Evolutionary conservation across 92 coral and sea anemone species (phyloP).

Genomic region (Siderastrea siderea): DNA sequence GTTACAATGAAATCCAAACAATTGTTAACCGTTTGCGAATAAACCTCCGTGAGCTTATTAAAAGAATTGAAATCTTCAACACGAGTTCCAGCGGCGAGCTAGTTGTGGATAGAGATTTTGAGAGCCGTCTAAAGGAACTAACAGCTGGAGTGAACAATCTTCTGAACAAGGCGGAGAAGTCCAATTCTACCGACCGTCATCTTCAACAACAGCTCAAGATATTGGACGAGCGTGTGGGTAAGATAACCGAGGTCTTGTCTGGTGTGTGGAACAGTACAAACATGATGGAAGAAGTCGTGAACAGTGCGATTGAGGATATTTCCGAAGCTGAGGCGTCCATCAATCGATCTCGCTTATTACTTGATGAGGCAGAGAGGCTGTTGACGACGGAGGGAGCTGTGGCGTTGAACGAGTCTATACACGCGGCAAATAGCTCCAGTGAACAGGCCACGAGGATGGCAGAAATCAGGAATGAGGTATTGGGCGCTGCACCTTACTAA

Average conservation of each 20-base stretch:
- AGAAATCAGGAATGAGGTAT: conserved; percentile 86
- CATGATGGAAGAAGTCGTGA: conserved; percentile 56
- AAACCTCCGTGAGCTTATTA: conserved; percentile 77
- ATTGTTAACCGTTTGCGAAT: conserved; percentile 76
- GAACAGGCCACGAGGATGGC: conserved; percentile 74
- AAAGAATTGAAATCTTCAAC: conserved; percentile 76
- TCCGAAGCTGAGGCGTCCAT: conserved; percentile 82
- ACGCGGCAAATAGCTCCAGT: conserved; percentile 77
- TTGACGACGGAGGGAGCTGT: conserved; percentile 52
- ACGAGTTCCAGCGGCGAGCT: conserved; percentile 43
- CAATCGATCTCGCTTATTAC: conserved; percentile 77
- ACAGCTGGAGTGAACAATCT: conserved; percentile 72
- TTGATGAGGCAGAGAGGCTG: conserved; percentile 69
- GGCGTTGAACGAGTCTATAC: conserved; percentile 76
- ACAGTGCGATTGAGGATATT: conserved; percentile 65
- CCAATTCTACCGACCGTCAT: conserved; percentile 82
- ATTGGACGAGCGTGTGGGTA: conserved; percentile 26
- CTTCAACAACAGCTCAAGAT: conserved; percentile 46
- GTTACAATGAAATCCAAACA: conserved; percentile 87
- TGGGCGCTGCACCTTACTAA: not conserved
- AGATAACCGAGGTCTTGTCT: conserved; percentile 52
- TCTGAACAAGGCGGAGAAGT: conserved; percentile 81
- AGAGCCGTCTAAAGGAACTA: conserved; percentile 72
- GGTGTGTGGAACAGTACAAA: conserved; percentile 66
- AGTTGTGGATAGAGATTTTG: conserved; percentile 79